These are phyloP conservation scores for Lycaena phlaeas DNA, from an alignment of 2,888 invertebrate species.

Conservation along the genomic window DNA sequence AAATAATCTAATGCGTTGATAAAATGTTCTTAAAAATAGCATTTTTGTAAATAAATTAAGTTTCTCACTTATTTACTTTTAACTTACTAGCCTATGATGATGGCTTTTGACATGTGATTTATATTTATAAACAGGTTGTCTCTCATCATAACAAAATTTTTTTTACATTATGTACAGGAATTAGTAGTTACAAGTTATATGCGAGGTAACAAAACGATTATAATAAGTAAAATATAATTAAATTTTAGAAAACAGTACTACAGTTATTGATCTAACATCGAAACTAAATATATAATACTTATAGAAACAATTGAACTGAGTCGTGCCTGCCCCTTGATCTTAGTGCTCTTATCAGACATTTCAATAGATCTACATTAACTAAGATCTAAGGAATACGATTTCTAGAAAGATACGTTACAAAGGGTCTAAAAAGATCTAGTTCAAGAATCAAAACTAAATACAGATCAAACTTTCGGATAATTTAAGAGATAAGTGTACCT, in stretches of 20 bases:
- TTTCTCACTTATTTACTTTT: no score
- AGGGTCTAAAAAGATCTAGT: background rate
- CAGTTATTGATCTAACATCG: background rate
- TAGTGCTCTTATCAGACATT: background rate
- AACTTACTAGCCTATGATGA: background rate
- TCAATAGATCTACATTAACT: slow-evolving; percentile 1
- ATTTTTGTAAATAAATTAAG: no score
- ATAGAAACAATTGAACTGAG: background rate
- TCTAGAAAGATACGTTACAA: slow-evolving; percentile 3
- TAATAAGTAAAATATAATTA: no score
- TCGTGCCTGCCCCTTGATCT: background rate
- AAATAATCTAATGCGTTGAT: no score
- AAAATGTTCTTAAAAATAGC: no score
- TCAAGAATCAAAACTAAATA: background rate
- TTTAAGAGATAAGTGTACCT: no score
- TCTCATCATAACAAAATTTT: no score
- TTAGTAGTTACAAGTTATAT: no score
- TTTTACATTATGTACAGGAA: no score
- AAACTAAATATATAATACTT: background rate
- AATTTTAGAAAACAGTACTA: no score
- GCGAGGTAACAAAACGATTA: no score
- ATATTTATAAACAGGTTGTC: background rate
- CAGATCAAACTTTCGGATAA: slow-evolving; percentile 3
- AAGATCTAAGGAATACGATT: background rate
- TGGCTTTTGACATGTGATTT: slow-evolving; percentile 4